These are phyloP conservation scores for Chrysina gloriosa DNA, from an alignment of 2,888 invertebrate species.

Conservation along the genomic window DNA sequence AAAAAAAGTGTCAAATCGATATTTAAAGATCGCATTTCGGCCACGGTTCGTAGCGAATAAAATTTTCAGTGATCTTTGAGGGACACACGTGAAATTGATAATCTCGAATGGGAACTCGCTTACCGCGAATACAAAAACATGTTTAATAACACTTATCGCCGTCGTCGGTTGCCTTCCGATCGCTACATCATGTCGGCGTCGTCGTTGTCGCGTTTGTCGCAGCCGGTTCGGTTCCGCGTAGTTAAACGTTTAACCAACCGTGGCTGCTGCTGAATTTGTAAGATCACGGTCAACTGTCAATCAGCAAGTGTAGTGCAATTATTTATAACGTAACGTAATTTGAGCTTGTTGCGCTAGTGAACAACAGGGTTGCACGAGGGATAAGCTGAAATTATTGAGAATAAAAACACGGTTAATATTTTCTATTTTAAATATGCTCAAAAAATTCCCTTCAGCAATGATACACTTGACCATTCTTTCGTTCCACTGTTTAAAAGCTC, in stretches of 20 bases:
- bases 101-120: constrained; percentile 35
- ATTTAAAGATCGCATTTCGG: neutral
- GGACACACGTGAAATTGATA: constrained; percentile 39
- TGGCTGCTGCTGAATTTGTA: constrained; percentile 41
- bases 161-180: neutral
- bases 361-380: no score
- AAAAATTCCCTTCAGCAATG: no score
- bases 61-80: constrained; percentile 7
- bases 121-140: constrained; percentile 34
- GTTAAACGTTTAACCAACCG: constrained; percentile 50
- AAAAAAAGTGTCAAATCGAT: constrained; percentile 25
- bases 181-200: neutral
- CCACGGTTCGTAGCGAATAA: constrained; percentile 6
- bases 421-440: no score
- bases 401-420: no score
- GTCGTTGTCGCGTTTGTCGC: constrained; percentile 26
- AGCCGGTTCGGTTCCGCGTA: constrained; percentile 46
- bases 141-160: constrained; percentile 19
- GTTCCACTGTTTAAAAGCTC: no score
- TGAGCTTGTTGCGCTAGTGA: no score
- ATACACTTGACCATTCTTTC: no score
- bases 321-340: constrained; percentile 16
- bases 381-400: no score
- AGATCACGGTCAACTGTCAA: constrained; percentile 28
- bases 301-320: constrained; percentile 17